These are phyloP conservation scores for Lathamus discolor DNA, from an alignment of 2,113 vertebrate species.

Conservation along the genomic window DNA sequence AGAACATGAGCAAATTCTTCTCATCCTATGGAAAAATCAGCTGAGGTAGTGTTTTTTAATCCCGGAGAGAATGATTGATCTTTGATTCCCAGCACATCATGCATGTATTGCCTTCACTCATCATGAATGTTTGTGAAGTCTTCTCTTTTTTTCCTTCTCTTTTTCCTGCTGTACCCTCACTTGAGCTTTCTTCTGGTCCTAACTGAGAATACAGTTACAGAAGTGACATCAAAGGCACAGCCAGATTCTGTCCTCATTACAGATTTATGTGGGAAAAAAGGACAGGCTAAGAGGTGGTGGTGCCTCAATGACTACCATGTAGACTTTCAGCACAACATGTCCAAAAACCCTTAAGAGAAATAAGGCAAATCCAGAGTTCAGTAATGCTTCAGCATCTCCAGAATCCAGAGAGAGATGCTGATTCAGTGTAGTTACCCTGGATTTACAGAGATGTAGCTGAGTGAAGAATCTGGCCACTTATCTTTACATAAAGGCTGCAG, in stretches of 20 bases:
- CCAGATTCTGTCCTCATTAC: not conserved
- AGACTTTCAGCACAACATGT: not conserved
- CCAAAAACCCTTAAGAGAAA: not conserved
- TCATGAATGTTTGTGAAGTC: not conserved
- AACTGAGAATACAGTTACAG: not conserved
- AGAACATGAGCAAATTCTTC: not conserved
- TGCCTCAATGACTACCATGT: not conserved
- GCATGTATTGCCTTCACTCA: not conserved
- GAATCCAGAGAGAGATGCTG: not conserved
- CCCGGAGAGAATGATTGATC: not conserved
- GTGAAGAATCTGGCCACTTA: not conserved
- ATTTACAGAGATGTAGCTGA: slow-evolving; percentile 16
- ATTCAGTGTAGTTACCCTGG: not conserved
- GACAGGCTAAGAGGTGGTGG: not conserved
- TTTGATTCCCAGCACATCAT: not conserved
- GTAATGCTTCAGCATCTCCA: not conserved
- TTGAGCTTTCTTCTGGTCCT: not conserved
- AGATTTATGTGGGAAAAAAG: not conserved
- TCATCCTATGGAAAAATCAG: not conserved
- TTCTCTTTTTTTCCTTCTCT: not conserved
- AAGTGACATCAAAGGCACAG: not conserved
- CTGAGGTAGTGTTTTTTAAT: not conserved
- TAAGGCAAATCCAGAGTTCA: not conserved
- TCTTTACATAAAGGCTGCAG: slow-evolving; percentile 49
- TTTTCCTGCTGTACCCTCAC: not conserved